Percentiles rank a stretch among this genome's conserved stretches.
Evolutionary conservation across 2,797 vertebrate genomes (phyloP).

Genomic region (Anguilla megastoma): DNA sequence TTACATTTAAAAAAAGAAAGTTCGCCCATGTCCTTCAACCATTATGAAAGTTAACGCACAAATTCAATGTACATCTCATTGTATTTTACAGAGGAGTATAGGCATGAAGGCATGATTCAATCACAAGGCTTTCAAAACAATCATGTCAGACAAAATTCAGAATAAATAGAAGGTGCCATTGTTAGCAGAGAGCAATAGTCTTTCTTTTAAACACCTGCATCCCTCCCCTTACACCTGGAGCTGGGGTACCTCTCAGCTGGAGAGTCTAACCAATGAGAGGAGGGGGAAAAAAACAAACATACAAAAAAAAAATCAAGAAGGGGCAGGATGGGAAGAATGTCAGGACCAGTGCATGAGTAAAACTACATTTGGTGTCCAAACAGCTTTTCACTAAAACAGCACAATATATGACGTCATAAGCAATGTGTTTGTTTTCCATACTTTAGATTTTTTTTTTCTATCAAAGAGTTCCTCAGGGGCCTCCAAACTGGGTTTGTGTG

Average conservation of each 20-base stretch:
- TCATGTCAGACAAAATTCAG: conserved; percentile 34
- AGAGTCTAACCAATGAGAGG: conserved; percentile 23
- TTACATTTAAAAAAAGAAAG: conserved; percentile 76
- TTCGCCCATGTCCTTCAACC: conserved; percentile 77
- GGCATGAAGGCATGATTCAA: conserved; percentile 88
- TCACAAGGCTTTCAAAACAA: conserved; percentile 78
- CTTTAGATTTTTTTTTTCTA: conserved; percentile 31
- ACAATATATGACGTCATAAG: conserved; percentile 46
- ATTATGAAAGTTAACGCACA: conserved; percentile 85
- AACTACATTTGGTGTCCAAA: conserved; percentile 68
- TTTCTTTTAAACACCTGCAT: conserved; percentile 61
- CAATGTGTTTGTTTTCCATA: background rate
- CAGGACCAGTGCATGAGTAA: conserved; percentile 64
- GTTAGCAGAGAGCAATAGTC: conserved; percentile 72
- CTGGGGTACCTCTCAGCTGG: conserved; percentile 45
- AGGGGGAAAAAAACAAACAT: background rate
- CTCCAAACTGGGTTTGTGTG: conserved; percentile 1
- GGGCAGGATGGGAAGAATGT: conserved; percentile 1
- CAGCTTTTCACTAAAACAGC: conserved; percentile 46
- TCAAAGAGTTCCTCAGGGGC: conserved; percentile 11
- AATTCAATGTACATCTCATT: conserved; percentile 79
- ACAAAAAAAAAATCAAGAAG: conserved; percentile 43
- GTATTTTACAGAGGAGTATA: conserved; percentile 82
- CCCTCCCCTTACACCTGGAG: conserved; percentile 72
- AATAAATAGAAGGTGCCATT: conserved; percentile 98